phyloP scores from a whole-genome alignment of 2,113 vertebrate species.

The Gadus chalcogrammus region DNA sequence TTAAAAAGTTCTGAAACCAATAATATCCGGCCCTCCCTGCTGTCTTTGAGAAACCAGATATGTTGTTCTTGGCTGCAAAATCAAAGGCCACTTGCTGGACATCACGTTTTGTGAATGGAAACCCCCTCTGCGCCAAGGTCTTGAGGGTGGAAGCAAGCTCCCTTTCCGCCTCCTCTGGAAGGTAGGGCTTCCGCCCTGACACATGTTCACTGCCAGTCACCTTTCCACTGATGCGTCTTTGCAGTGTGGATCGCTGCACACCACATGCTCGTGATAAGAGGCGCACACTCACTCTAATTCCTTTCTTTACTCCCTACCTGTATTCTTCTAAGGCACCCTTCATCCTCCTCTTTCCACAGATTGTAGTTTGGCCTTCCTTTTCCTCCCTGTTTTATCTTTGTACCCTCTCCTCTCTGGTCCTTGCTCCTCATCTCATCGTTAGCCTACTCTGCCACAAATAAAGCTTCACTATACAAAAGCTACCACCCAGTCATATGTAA shows the following conservation, averaged over 20 bases:
- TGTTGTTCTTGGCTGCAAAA: conserved; percentile 2
- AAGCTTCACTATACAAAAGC: no score
- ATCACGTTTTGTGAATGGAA: neutral
- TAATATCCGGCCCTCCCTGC: conserved; percentile 1
- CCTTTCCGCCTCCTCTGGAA: neutral
- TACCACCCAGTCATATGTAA: no score
- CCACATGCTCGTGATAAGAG: no score
- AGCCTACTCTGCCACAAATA: no score
- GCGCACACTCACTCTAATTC: no score
- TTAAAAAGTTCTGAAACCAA: conserved; percentile 10
- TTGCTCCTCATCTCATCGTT: no score
- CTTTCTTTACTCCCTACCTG: no score
- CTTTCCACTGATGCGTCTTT: neutral
- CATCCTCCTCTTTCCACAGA: no score
- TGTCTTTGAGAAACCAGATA: neutral
- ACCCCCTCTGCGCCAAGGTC: neutral
- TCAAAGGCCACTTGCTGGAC: neutral
- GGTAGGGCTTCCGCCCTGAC: neutral
- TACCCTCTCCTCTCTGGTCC: no score
- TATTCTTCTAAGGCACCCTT: no score
- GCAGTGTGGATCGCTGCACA: neutral
- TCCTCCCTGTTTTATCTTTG: no score
- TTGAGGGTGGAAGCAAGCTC: neutral
- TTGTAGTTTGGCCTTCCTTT: no score
- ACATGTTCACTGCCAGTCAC: neutral